Evolutionary conservation across 2,797 vertebrate species (phyloP).

Genomic region (Agapornis canus): DNA sequence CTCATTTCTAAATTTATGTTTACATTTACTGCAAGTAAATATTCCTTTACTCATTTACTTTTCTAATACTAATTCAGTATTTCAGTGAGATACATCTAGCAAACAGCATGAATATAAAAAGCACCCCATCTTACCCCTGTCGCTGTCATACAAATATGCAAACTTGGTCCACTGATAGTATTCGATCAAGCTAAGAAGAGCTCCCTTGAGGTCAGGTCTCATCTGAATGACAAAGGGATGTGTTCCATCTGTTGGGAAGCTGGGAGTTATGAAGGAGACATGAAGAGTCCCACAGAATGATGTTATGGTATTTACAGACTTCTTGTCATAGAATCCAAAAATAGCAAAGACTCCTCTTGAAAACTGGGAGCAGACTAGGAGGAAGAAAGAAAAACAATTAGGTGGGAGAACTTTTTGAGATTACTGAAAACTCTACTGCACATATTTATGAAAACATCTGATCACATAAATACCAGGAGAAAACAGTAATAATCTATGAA

Average conservation of each 20-base stretch:
- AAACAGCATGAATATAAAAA: neutral
- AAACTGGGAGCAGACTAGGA: constrained; percentile 97
- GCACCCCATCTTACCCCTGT: constrained; percentile 85
- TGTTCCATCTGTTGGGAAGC: constrained; percentile 94
- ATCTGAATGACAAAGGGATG: constrained; percentile 99
- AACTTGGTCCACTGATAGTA: constrained; percentile 99
- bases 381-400: constrained; percentile 10
- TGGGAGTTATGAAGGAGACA: constrained; percentile 98
- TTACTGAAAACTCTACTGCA: neutral
- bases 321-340: constrained; percentile 99
- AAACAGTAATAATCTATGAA: neutral
- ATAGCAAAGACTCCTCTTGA: constrained; percentile 99
- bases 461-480: neutral
- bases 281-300: constrained; percentile 98
- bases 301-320: constrained; percentile 98
- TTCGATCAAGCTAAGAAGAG: constrained; percentile 96
- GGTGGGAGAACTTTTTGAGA: neutral
- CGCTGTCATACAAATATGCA: constrained; percentile 97
- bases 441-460: neutral
- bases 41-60: neutral
- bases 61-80: neutral
- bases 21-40: neutral
- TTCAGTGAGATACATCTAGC: neutral
- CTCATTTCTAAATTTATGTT: neutral
- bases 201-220: constrained; percentile 97